These are phyloP conservation scores for Dastarcus helophoroides DNA, from an alignment of 2,888 invertebrate genomes.

Conservation along the genomic window DNA sequence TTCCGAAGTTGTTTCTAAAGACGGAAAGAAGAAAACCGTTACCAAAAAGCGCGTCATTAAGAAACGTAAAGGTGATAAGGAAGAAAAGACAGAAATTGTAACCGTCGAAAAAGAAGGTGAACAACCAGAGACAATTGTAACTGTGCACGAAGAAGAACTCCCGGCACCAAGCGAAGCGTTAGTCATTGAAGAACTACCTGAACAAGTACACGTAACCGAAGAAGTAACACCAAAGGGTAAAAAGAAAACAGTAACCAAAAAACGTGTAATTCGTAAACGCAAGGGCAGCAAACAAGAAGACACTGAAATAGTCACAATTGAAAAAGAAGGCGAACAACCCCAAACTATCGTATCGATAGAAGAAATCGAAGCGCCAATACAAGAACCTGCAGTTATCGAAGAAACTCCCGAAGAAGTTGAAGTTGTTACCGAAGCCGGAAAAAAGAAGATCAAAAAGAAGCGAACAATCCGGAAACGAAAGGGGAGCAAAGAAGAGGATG, in stretches of 20 bases:
- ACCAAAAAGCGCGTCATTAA: no score
- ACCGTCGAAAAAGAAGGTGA: no score
- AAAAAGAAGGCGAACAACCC: conserved; percentile 38
- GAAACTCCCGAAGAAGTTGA: conserved; percentile 30
- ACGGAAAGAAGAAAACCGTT: no score
- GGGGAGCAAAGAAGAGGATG: conserved; percentile 34
- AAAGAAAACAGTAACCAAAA: conserved; percentile 22
- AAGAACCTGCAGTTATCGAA: conserved; percentile 15
- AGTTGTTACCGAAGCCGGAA: conserved; percentile 26
- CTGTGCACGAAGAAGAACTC: no score
- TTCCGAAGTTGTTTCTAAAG: no score
- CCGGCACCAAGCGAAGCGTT: no score
- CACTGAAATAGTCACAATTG: conserved; percentile 39
- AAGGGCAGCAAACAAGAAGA: conserved; percentile 27
- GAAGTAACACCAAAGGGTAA: conserved; percentile 17
- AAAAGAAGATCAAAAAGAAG: conserved; percentile 24
- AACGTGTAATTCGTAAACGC: conserved; percentile 24
- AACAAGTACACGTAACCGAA: conserved; percentile 16
- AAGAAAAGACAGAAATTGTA: no score
- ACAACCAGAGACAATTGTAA: no score
- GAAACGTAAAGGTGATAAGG: no score
- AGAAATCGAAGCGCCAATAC: conserved; percentile 15
- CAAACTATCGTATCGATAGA: conserved; percentile 33
- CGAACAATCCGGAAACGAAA: conserved; percentile 33
- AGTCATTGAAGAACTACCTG: no score